Base-by-base conservation (phyloP, 1,140 invertebrate genomes). In the Cataglyphis hispanica region DNA sequence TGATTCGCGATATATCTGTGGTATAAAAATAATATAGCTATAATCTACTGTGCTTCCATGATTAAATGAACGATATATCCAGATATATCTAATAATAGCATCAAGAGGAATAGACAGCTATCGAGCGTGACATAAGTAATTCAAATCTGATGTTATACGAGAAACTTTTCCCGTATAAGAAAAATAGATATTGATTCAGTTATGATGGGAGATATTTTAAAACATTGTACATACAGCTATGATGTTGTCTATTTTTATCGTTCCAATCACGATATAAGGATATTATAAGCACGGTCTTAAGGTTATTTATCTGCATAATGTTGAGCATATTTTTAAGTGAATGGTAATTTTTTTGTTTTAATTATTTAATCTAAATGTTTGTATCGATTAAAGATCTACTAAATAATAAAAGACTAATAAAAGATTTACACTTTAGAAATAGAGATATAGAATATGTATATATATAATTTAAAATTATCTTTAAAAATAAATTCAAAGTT, bases 151-250 rank as follows among this genome's bases (percentile, higher is more conserved):
- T 6, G 43, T 11, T 34, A 53, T 80, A 80, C 34, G 61, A 67
- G 16, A 25, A 46, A 53, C 27, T 13, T 63, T 66, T 50, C 13
- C n/a, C 40, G 8, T 25, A n/a, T 6, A 22, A 58, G 16, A 27
- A 34, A 43, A 37, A 56, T 6, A 40, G 22, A 43, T 72, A 81
- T 81, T 43, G 66, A 81, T 81, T 72, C 8, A 70, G 16, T 22
- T 43, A 72, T 46, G 7, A 66, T 43, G 1, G 31, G 16, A 50
- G 37, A 40, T 70, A 81, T 81, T 81, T 81, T 72, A 25, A 72
- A 81, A 60, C 34, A 6, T 10, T 25, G n/a, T 11, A 43, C 34
- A 46, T 25, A n/a, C 75, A 19, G 16, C 8, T 31, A 3, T 16
- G 4, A 19, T 31, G n/a, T 40, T 56, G 13, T 27, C 22, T 60